Evolutionary conservation across 2,797 vertebrate species (phyloP).

Genomic region (Mycteria americana): DNA sequence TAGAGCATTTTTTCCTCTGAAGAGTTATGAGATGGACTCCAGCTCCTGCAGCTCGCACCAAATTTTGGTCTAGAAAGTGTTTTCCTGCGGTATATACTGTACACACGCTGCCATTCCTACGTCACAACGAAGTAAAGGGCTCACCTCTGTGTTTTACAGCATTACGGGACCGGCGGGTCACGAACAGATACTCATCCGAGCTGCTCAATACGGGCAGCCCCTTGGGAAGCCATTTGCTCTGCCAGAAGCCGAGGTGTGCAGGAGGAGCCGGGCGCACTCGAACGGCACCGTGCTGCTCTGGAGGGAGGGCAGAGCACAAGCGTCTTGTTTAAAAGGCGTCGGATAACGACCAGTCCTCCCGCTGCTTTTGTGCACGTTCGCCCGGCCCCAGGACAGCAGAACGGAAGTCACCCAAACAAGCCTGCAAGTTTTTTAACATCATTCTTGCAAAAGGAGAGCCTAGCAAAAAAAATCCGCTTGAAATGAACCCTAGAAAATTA

Average conservation of each 20-base stretch:
- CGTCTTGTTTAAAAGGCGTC: accelerated
- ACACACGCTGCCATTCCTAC: accelerated
- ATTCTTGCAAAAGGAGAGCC: neutral
- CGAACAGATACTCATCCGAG: accelerated
- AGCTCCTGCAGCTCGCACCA: neutral
- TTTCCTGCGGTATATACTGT: accelerated
- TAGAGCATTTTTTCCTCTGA: neutral
- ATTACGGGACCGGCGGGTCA: accelerated
- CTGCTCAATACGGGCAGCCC: neutral
- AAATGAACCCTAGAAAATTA: neutral
- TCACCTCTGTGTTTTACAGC: neutral
- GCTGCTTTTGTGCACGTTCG: neutral
- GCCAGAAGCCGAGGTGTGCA: neutral
- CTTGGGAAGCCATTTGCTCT: neutral
- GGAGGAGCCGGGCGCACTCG: accelerated
- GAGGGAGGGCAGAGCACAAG: neutral
- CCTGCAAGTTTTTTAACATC: too few species aligned
- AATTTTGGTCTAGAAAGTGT: neutral
- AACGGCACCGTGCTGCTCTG: neutral
- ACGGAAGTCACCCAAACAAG: neutral
- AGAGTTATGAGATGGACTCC: neutral
- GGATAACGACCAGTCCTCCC: neutral
- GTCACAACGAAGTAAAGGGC: neutral
- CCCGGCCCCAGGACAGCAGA: neutral
- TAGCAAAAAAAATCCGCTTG: neutral